Evolutionary conservation across 2,888 invertebrate genomes (phyloP).

Genomic region (Deladenus siricidicola): DNA sequence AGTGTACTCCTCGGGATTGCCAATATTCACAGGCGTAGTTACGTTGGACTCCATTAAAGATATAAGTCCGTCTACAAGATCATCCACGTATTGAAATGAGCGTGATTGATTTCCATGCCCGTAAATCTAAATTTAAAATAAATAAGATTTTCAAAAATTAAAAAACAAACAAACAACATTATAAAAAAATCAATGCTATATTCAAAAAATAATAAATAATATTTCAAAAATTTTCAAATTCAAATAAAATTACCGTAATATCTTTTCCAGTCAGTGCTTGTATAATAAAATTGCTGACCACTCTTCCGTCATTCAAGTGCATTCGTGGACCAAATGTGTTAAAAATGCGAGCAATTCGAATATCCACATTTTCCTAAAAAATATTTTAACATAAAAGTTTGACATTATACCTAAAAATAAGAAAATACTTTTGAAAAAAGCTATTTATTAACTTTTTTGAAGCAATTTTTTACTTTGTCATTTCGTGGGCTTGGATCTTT

Average conservation of each 20-base stretch:
- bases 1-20: conserved; percentile 94
- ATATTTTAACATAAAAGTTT: not conserved
- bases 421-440: not conserved
- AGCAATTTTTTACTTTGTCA: too few species aligned
- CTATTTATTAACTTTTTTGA: not conserved
- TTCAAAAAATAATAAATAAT: conserved; percentile 2
- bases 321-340: conserved; percentile 97
- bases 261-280: conserved; percentile 88
- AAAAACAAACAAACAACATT: not conserved
- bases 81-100: conserved; percentile 95
- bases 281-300: conserved; percentile 94
- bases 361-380: conserved; percentile 75
- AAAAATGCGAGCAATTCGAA: conserved; percentile 92
- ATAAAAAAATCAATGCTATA: not conserved
- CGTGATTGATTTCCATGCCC: conserved; percentile 65
- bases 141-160: conserved; percentile 1
- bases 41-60: conserved; percentile 87
- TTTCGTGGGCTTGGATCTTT: too few species aligned
- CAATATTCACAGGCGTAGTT: conserved; percentile 83
- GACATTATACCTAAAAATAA: not conserved
- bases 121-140: conserved; percentile 56
- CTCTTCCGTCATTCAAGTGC: conserved; percentile 96
- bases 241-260: conserved; percentile 82
- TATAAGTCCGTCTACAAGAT: conserved; percentile 87
- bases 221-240: too few species aligned